These are phyloP conservation scores for Hermetia illucens DNA, from an alignment of 1,140 invertebrate genomes.

Conservation along the genomic window DNA sequence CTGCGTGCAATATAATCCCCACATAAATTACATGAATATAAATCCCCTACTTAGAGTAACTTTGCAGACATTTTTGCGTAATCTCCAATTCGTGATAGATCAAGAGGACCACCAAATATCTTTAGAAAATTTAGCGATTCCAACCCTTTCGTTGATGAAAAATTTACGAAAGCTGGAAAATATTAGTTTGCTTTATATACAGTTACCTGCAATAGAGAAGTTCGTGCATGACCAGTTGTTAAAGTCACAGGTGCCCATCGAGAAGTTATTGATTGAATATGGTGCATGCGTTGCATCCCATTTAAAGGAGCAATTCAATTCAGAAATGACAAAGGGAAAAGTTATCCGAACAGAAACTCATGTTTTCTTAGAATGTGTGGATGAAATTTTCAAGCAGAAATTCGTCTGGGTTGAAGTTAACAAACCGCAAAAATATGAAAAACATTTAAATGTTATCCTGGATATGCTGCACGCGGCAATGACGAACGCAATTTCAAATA, in stretches of 20 bases:
- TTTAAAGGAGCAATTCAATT: too few relatives aligned
- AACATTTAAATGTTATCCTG: slow-evolving; percentile 9
- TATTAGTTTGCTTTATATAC: slow-evolving; percentile 24
- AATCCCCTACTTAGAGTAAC: slow-evolving; percentile 22
- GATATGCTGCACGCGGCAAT: slow-evolving; percentile 13
- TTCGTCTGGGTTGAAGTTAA: slow-evolving; percentile 1
- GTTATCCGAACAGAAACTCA: neutral
- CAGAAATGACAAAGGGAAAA: neutral
- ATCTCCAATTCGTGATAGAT: too few relatives aligned
- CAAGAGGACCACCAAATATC: too few relatives aligned
- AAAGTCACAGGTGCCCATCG: slow-evolving; percentile 11
- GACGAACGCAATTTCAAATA: slow-evolving; percentile 16
- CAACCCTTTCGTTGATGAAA: slow-evolving; percentile 13
- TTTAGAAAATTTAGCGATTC: too few relatives aligned
- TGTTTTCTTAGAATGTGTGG: neutral
- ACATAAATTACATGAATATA: slow-evolving; percentile 29
- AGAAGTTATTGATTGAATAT: too few relatives aligned
- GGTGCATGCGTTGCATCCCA: too few relatives aligned
- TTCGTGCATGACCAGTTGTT: slow-evolving; percentile 24
- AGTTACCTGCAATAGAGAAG: slow-evolving; percentile 22
- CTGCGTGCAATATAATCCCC: slow-evolving; percentile 28
- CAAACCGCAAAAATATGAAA: neutral
- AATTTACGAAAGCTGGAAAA: slow-evolving; percentile 15
- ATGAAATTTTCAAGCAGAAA: neutral
- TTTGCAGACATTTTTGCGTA: slow-evolving; percentile 3